Base-by-base conservation (phyloP, 2,888 invertebrate genomes). In the Drosophila infuscata region DNA sequence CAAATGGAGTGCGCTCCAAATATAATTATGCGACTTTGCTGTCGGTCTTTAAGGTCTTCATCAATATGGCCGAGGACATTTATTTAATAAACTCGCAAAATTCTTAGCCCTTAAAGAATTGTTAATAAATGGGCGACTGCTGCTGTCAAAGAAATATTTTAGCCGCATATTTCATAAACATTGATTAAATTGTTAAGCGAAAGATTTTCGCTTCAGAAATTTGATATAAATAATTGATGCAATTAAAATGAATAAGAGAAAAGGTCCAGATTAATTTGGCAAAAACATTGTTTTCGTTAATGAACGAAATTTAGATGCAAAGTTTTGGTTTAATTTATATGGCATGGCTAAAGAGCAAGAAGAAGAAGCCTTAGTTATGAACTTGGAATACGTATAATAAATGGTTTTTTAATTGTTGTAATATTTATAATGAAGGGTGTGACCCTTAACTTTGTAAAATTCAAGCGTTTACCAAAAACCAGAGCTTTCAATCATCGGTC, bases 21-120 rank as follows among this genome's bases (percentile, higher is more conserved):
- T 79, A 71, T 85, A 88, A 88, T 85, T 87, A 84, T 70, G 74
- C 64, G 74, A 75, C 69, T 64, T 68, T 73, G 57, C 68, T 69
- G 51, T 60, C 46, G 30, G 32, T 49, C 67, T 58, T 70, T 66
- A 75, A 78, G 63, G 35, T 73, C 71, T 60, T 38, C 53, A 60
- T 74, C 41, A 78, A 77, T 77, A 59, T 36, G 65, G 51, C 43
- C 51, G 52, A 17, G 52, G 46, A 69, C 65, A 69, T 77, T 62
- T 59, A 15, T 63, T 57, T 62, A 75, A 59, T 61, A 59, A 70
- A 67, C 33, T 52, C 25, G 3, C 38, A 33, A 56, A 56, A 38
- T 66, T 52, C 20, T 33, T 58, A 36, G 29, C 15, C 12, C 36
- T 20, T 35, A 36, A 12, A 15, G 9, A 30, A 32, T 30, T 5